Evolutionary conservation across 2,113 vertebrate species (phyloP).

Genomic region (Sphaerodactylus townsendi): DNA sequence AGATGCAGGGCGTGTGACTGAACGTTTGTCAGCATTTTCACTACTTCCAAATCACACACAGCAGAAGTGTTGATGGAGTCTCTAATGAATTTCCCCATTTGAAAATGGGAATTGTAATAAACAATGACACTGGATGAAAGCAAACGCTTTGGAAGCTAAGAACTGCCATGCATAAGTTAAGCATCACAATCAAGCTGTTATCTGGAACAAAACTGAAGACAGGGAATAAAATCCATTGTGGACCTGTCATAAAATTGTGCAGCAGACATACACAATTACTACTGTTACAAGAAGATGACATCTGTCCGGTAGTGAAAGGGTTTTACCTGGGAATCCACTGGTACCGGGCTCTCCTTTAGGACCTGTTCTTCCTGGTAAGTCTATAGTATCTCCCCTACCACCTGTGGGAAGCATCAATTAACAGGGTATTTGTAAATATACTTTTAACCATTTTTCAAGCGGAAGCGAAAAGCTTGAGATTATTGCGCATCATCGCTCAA

Average conservation of each 20-base stretch:
- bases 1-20: no score
- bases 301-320: background rate
- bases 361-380: conserved; percentile 85
- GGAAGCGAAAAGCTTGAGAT: background rate
- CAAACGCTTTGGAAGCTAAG: background rate
- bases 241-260: background rate
- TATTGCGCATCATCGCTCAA: background rate
- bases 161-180: background rate
- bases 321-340: conserved; percentile 80
- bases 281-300: background rate
- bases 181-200: background rate
- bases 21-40: no score
- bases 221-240: background rate
- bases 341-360: conserved; percentile 83
- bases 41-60: no score
- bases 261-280: background rate
- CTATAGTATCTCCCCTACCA: conserved; percentile 76
- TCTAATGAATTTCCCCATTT: background rate
- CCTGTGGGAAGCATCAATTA: conserved; percentile 72
- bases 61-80: no score
- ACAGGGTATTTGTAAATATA: background rate
- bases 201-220: background rate
- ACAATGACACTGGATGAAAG: background rate
- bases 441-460: background rate
- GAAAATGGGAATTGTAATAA: background rate